Percentiles rank a stretch among this genome's conserved stretches.
phyloP scores from a whole-genome alignment of 2,888 invertebrate species.

The Brenthis ino region DNA sequence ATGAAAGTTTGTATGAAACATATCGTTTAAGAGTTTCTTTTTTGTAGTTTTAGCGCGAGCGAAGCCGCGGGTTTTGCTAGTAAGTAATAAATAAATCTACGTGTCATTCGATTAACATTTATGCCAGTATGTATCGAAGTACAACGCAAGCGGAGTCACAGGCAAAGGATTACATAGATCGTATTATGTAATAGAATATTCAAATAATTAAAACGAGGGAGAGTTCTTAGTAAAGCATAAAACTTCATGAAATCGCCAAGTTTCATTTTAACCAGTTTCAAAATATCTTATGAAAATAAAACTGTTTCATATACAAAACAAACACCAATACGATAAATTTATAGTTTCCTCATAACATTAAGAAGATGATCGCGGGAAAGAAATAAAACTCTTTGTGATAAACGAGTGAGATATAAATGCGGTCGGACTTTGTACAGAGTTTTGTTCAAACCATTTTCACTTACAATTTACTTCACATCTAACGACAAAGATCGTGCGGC shows the following conservation, averaged over 20 bases:
- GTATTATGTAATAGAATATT: too few relatives aligned
- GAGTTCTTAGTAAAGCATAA: too few relatives aligned
- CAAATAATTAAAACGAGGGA: too few relatives aligned
- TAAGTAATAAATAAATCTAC: too few relatives aligned
- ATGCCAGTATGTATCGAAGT: too few relatives aligned
- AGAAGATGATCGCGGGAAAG: slow-evolving; percentile 10
- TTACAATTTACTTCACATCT: slow-evolving; percentile 11
- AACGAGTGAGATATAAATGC: slow-evolving; percentile 16
- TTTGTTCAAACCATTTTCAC: slow-evolving; percentile 17
- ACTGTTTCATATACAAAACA: background rate
- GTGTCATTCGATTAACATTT: too few relatives aligned
- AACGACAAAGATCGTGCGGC: background rate
- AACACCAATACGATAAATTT: slow-evolving; percentile 7
- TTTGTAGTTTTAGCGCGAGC: too few relatives aligned
- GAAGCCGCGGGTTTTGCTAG: too few relatives aligned
- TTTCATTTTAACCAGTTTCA: background rate
- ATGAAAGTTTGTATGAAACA: too few relatives aligned
- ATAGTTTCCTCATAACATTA: slow-evolving; percentile 20
- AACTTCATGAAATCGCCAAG: background rate
- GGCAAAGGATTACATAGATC: too few relatives aligned
- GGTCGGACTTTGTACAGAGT: slow-evolving; percentile 4
- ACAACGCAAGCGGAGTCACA: too few relatives aligned
- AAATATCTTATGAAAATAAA: background rate
- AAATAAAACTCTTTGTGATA: slow-evolving; percentile 16
- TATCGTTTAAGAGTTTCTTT: too few relatives aligned